Conservation (phyloP, 1,140 invertebrate species). For the Latrodectus geometricus region DNA sequence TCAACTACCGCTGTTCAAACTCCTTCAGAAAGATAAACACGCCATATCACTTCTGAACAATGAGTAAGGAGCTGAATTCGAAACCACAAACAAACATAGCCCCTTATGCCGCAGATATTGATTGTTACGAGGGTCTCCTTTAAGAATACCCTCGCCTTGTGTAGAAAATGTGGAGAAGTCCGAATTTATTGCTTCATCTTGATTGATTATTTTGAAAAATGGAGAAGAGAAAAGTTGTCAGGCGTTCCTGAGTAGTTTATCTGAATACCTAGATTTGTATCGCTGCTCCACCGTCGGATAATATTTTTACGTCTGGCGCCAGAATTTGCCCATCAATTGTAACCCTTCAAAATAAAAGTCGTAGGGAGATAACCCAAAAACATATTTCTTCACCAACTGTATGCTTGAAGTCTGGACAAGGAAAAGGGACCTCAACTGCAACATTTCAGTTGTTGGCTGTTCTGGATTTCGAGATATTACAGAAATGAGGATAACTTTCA, state of each 20-base stretch:
- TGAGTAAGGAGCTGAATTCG: constrained; percentile 7
- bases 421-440: no score
- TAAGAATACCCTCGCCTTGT: constrained; percentile 40
- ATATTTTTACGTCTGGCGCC: constrained; percentile 45
- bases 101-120: constrained; percentile 32
- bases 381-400: constrained; percentile 41
- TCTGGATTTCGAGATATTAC: no score
- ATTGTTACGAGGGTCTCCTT: constrained; percentile 17
- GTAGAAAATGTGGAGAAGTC: constrained; percentile 43
- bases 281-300: constrained; percentile 10
- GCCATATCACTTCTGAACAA: constrained; percentile 43
- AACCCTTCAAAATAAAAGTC: constrained; percentile 45
- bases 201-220: constrained; percentile 61
- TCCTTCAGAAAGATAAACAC: constrained; percentile 43
- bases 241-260: constrained; percentile 48
- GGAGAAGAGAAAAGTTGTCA: constrained; percentile 46
- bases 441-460: no score
- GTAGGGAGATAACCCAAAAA: constrained; percentile 40
- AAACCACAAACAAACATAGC: constrained; percentile 48
- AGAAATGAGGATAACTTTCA: no score
- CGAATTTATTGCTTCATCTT: constrained; percentile 54
- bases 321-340: constrained; percentile 21
- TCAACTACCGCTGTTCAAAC: constrained; percentile 20
- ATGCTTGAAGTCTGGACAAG: no score
- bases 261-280: constrained; percentile 51